Conservation (phyloP, 2,797 vertebrate species). For the Hapalemur alaotrensis region DNA sequence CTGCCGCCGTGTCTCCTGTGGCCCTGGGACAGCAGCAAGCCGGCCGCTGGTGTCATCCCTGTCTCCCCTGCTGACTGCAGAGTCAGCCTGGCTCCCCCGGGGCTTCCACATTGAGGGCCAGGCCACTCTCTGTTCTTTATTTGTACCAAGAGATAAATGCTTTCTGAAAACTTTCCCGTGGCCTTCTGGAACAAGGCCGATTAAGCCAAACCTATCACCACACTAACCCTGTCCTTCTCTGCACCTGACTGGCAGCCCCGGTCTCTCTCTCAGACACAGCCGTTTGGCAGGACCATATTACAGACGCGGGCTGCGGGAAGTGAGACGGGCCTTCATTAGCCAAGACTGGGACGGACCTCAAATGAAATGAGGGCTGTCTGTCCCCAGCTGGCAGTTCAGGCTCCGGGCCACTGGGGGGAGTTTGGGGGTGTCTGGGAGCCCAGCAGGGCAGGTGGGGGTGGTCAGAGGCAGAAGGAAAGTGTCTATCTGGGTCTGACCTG, state of each 20-base stretch:
- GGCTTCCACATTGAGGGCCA: background rate
- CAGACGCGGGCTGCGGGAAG: background rate
- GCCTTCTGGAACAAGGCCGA: slow-evolving; percentile 1
- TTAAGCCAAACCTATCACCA: slow-evolving; percentile 37
- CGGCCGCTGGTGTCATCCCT: background rate
- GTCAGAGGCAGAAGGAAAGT: background rate
- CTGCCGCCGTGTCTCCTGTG: background rate
- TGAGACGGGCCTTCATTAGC: slow-evolving; percentile 17
- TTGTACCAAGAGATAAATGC: background rate
- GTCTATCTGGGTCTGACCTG: background rate
- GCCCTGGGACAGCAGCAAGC: background rate
- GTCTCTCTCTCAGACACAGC: slow-evolving; percentile 14
- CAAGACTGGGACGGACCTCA: slow-evolving; percentile 24
- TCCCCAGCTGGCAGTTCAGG: slow-evolving; percentile 67
- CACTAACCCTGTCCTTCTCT: background rate
- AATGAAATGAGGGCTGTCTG: background rate
- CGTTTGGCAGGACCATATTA: background rate
- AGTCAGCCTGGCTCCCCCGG: background rate
- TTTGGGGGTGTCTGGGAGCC: slow-evolving; percentile 7
- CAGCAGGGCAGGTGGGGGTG: background rate
- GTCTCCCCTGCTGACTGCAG: background rate
- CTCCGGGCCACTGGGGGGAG: slow-evolving; percentile 12
- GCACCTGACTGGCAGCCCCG: background rate
- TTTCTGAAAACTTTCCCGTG: background rate
- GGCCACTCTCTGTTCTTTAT: background rate